Conservation (phyloP, 2,888 invertebrate species). For the Polia nebulosa region DNA sequence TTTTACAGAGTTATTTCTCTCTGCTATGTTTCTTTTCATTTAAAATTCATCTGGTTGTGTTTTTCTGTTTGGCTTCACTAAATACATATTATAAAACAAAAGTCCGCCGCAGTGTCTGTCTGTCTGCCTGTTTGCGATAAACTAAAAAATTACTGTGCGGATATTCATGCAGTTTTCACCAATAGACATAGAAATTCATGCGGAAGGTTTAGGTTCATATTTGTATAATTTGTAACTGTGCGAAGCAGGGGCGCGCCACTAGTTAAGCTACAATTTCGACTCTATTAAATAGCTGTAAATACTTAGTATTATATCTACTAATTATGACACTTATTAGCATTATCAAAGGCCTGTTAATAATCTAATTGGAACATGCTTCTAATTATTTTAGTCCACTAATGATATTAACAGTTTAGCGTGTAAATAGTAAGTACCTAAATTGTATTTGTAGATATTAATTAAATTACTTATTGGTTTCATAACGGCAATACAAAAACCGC, state of each 20-base stretch:
- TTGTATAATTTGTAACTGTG: too few relatives aligned
- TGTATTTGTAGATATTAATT: too few relatives aligned
- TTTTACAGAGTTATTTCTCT: neutral
- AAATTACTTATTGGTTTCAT: too few relatives aligned
- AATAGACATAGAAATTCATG: too few relatives aligned
- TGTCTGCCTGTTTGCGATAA: too few relatives aligned
- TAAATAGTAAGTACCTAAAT: neutral
- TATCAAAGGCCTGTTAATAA: neutral
- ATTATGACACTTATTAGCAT: neutral
- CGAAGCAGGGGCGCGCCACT: too few relatives aligned
- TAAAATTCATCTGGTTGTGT: constrained; percentile 1
- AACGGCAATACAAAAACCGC: neutral
- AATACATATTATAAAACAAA: too few relatives aligned
- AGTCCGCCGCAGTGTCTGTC: too few relatives aligned
- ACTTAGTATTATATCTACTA: neutral
- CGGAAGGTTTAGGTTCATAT: too few relatives aligned
- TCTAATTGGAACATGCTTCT: neutral
- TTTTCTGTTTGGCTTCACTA: neutral
- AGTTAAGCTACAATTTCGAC: neutral
- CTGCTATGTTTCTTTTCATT: neutral
- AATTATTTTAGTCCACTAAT: neutral
- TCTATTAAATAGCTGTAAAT: neutral
- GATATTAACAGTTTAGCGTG: neutral
- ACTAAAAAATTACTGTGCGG: too few relatives aligned
- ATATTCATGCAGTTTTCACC: too few relatives aligned